Evolutionary conservation across 2,113 vertebrate species (phyloP).

Genomic region (Eurypyga helias): DNA sequence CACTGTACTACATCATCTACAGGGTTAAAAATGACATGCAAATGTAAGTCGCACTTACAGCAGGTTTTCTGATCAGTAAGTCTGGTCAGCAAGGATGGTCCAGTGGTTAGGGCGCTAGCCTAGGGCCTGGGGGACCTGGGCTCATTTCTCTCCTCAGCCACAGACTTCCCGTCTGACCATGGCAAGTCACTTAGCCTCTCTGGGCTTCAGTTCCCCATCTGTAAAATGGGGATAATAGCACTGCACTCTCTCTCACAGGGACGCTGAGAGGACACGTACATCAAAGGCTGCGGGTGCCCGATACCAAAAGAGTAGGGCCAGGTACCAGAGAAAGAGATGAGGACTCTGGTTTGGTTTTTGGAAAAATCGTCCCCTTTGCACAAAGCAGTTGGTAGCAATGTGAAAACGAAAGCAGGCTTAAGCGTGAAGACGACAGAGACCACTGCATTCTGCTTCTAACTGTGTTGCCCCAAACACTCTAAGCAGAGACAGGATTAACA

Average conservation of each 20-base stretch:
- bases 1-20: conserved; percentile 55
- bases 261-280: conserved; percentile 51
- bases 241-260: conserved; percentile 61
- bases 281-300: conserved; percentile 39
- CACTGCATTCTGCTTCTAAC: conserved; percentile 27
- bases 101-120: conserved; percentile 62
- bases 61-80: conserved; percentile 70
- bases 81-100: conserved; percentile 64
- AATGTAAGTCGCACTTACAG: conserved; percentile 68
- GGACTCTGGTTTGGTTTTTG: neutral
- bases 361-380: conserved; percentile 1
- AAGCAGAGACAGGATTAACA: conserved; percentile 70
- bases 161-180: conserved; percentile 62
- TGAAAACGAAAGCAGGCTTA: conserved; percentile 50
- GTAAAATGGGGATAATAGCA: conserved; percentile 67
- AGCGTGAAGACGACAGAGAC: conserved; percentile 27
- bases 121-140: conserved; percentile 65
- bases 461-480: neutral
- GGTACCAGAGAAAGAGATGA: conserved; percentile 36
- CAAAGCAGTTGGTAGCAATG: neutral
- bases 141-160: conserved; percentile 67
- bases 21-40: conserved; percentile 67
- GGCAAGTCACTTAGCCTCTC: conserved; percentile 68
- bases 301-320: conserved; percentile 1
- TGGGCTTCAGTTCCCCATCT: conserved; percentile 68